Conservation (phyloP, 2,888 invertebrate species). For the Idaea aversata region DNA sequence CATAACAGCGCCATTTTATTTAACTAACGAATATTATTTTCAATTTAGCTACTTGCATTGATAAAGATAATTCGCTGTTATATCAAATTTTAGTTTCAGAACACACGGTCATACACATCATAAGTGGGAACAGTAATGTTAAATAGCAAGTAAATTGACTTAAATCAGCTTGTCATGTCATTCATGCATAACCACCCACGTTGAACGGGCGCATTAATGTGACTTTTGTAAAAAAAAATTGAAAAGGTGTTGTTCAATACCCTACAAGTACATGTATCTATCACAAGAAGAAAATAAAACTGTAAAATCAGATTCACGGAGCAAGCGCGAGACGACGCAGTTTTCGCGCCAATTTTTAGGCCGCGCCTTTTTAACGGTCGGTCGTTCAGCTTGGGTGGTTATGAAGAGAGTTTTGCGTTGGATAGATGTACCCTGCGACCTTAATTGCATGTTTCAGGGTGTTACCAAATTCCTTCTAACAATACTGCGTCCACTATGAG, state of each 20-base stretch:
- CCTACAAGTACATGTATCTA: too few species aligned
- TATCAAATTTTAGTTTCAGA: not conserved
- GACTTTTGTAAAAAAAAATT: too few species aligned
- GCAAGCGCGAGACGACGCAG: too few species aligned
- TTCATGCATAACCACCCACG: not conserved
- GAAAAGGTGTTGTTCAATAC: too few species aligned
- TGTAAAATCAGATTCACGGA: too few species aligned
- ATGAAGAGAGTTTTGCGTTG: not conserved
- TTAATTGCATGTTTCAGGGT: not conserved
- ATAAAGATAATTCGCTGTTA: not conserved
- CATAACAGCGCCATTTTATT: not conserved
- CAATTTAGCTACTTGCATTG: not conserved
- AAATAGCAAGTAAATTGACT: not conserved
- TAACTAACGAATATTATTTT: not conserved
- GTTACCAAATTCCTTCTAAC: not conserved
- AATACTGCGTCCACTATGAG: constrained; percentile 4
- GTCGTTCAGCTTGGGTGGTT: too few species aligned
- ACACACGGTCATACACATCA: not conserved
- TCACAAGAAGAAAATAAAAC: too few species aligned
- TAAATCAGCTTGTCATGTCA: not conserved
- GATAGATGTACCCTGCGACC: not conserved
- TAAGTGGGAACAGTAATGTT: not conserved
- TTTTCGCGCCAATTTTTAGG: too few species aligned
- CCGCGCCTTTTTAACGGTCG: too few species aligned
- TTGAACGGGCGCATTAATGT: too few species aligned